phyloP scores from a whole-genome alignment of 2,888 invertebrate species.

The Rosalia funebris region DNA sequence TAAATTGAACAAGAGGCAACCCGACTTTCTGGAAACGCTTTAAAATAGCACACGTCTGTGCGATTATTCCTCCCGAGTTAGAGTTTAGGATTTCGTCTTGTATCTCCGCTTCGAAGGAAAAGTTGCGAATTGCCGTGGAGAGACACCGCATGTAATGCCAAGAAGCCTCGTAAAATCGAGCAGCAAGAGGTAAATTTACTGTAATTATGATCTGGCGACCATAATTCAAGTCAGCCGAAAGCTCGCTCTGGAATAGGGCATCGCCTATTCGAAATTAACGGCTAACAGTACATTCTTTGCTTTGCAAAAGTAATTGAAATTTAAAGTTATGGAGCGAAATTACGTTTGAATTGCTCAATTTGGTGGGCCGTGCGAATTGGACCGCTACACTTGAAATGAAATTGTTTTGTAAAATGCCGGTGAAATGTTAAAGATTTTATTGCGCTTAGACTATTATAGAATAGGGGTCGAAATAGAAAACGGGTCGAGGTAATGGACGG shows the following conservation, averaged over 20 bases:
- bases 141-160: conserved; percentile 5
- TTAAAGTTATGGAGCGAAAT: conserved; percentile 1
- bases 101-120: conserved; percentile 10
- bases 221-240: conserved; percentile 6
- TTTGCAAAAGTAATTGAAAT: conserved; percentile 2
- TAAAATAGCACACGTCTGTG: no score
- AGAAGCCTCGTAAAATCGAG: conserved; percentile 3
- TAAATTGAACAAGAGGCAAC: conserved; percentile 33
- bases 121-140: not conserved
- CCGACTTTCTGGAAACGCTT: conserved; percentile 29
- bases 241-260: not conserved
- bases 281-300: conserved; percentile 3
- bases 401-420: no score
- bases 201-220: conserved; percentile 14
- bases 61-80: not conserved
- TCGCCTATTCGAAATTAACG: conserved; percentile 2
- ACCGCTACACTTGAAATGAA: no score
- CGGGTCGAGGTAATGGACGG: no score
- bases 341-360: conserved; percentile 3
- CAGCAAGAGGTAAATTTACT: conserved; percentile 15
- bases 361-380: not conserved
- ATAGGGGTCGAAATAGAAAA: no score
- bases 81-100: conserved; percentile 5
- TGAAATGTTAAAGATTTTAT: no score
- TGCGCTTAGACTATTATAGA: no score